These are phyloP conservation scores for Limnephilus auricula DNA, from an alignment of 2,888 invertebrate species.

Conservation along the genomic window DNA sequence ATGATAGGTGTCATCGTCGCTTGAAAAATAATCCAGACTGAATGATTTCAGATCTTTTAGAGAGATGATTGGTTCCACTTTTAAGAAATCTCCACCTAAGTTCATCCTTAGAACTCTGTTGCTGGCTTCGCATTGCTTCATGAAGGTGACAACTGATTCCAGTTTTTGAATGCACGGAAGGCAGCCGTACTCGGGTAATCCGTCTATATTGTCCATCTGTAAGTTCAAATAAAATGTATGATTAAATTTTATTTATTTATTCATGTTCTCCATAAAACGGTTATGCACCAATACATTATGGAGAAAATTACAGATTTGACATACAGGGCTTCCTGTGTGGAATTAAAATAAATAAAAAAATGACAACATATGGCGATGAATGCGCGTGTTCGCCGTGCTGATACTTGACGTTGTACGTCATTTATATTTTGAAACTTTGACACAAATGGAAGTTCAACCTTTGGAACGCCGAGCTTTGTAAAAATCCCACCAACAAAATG, in stretches of 20 bases:
- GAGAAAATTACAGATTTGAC: too few relatives aligned
- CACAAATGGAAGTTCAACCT: too few relatives aligned
- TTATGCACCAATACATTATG: too few relatives aligned
- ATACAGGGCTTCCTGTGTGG: too few relatives aligned
- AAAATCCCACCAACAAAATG: too few relatives aligned
- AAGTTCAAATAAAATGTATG: not conserved
- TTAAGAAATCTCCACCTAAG: not conserved
- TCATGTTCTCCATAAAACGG: too few relatives aligned
- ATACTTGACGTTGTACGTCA: too few relatives aligned
- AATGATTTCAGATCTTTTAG: not conserved
- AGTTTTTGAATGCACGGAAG: not conserved
- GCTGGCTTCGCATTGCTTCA: not conserved
- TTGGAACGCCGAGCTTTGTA: too few relatives aligned
- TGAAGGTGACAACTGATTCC: not conserved
- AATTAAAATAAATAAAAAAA: too few relatives aligned
- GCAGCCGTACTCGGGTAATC: not conserved
- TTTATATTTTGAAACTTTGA: too few relatives aligned
- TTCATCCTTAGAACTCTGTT: not conserved
- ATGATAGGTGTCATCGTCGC: not conserved
- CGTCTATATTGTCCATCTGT: not conserved
- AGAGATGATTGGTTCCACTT: not conserved
- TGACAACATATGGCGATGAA: too few relatives aligned
- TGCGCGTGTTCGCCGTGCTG: too few relatives aligned
- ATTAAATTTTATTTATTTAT: not conserved
- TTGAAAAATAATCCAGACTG: not conserved